These are phyloP conservation scores for Diglossa cyanea DNA, from an alignment of 2,797 vertebrate genomes.

Conservation along the genomic window DNA sequence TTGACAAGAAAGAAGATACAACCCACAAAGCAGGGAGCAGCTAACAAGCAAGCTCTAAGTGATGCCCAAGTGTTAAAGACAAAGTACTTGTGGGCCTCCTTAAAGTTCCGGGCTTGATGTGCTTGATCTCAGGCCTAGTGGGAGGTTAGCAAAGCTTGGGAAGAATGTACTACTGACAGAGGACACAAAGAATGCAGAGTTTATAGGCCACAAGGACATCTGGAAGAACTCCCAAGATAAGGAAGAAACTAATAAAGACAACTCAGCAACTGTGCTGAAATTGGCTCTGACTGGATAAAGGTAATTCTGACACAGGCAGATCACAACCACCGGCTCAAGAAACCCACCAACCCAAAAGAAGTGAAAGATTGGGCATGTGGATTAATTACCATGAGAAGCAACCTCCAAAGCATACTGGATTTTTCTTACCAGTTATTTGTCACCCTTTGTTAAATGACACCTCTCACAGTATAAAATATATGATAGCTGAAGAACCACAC, in stretches of 20 bases:
- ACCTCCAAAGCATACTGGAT: not conserved
- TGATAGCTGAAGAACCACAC: not conserved
- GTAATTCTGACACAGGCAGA: not conserved
- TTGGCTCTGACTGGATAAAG: not conserved
- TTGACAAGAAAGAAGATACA: not conserved
- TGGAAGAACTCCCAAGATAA: not conserved
- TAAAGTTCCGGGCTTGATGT: not conserved
- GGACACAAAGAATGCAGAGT: not conserved
- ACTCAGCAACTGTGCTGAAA: not conserved
- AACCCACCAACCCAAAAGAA: not conserved
- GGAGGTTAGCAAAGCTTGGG: not conserved
- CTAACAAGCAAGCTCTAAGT: not conserved
- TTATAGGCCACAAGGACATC: not conserved
- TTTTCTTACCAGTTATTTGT: not conserved
- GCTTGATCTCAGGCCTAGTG: not conserved
- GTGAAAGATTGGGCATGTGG: not conserved
- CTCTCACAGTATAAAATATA: not conserved
- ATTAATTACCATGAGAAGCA: not conserved
- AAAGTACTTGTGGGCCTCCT: not conserved
- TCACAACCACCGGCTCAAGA: accelerated
- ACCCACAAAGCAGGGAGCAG: not conserved
- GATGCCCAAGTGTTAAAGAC: not conserved
- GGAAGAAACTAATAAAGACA: not conserved
- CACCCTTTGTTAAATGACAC: not conserved
- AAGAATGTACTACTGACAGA: not conserved